A percentile compares a stretch with the other conserved stretches of the same genome.
These are phyloP conservation scores for Argentina silus DNA, from an alignment of 2,797 vertebrate species.

Conservation along the genomic window DNA sequence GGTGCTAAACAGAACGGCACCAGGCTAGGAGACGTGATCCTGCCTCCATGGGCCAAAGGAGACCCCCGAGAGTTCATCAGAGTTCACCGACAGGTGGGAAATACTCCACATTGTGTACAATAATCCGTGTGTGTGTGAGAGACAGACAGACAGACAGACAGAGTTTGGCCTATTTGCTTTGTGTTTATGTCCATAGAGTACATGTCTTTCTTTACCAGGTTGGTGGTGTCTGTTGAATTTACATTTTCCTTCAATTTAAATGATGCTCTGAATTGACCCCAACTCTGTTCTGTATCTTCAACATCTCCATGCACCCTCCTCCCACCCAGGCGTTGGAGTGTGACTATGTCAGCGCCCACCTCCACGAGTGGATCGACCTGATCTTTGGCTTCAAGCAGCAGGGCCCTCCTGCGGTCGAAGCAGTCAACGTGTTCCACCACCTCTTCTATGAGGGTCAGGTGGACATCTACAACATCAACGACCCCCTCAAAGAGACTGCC, in stretches of 20 bases:
- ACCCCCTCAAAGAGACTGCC: slow-evolving; percentile 96
- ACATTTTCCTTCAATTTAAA: no score
- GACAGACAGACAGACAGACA: no score
- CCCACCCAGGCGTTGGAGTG: slow-evolving; percentile 91
- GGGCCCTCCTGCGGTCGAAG: slow-evolving; percentile 93
- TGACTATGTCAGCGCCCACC: slow-evolving; percentile 95
- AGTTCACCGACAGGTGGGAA: slow-evolving; percentile 88
- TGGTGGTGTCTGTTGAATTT: no score
- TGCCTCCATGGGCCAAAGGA: slow-evolving; percentile 93
- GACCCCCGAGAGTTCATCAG: slow-evolving; percentile 92
- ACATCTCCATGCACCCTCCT: no score
- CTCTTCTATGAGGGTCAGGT: slow-evolving; percentile 99
- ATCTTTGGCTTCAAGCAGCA: slow-evolving; percentile 99
- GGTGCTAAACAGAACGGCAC: background rate
- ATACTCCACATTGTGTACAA: background rate
- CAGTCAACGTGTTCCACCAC: slow-evolving; percentile 98
- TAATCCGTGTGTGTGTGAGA: no score
- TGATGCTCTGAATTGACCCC: no score
- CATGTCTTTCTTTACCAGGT: no score
- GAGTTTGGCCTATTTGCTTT: no score
- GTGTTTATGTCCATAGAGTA: no score
- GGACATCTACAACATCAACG: slow-evolving; percentile 99
- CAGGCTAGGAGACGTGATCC: slow-evolving; percentile 87
- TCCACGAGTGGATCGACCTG: slow-evolving; percentile 98
- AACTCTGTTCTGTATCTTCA: no score